Evolutionary conservation across 2,797 vertebrate genomes (phyloP).

Genomic region (Crocidura indochinensis): DNA sequence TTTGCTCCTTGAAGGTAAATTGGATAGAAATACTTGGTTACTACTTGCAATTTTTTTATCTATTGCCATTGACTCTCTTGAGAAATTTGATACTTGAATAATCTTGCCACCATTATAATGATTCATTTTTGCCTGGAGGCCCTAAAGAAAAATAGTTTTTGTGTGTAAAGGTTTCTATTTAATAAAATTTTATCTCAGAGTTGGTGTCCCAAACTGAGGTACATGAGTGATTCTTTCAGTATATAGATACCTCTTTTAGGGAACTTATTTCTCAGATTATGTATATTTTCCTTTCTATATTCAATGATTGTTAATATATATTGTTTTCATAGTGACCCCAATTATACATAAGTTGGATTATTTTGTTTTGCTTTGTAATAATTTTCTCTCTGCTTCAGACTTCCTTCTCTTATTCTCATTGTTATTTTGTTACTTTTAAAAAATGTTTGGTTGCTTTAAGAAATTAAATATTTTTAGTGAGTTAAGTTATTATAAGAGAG

Average conservation of each 20-base stretch:
- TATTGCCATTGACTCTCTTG: slow-evolving; percentile 5
- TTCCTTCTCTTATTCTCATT: slow-evolving; percentile 2
- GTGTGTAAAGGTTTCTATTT: slow-evolving; percentile 3
- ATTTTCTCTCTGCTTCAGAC: slow-evolving; percentile 8
- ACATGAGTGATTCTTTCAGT: neutral
- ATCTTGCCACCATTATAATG: slow-evolving; percentile 6
- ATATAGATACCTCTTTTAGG: neutral
- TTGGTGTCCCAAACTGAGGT: neutral
- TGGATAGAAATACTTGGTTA: neutral
- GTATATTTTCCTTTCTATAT: neutral
- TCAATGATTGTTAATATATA: too few species aligned
- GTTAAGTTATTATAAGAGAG: too few species aligned
- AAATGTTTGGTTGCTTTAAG: too few species aligned
- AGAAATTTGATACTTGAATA: slow-evolving; percentile 12
- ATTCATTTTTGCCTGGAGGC: slow-evolving; percentile 10
- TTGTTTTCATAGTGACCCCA: neutral
- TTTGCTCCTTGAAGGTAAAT: neutral
- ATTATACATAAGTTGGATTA: slow-evolving; percentile 12
- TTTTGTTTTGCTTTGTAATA: slow-evolving; percentile 28
- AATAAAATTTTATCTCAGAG: neutral
- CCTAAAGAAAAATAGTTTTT: neutral
- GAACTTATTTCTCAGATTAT: slow-evolving; percentile 25
- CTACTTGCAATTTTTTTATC: slow-evolving; percentile 1
- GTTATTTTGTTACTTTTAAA: neutral
- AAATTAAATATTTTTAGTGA: too few species aligned